Percentiles rank a stretch among this genome's conserved stretches.
These are phyloP conservation scores for Apis laboriosa DNA, from an alignment of 1,140 invertebrate species.

Conservation along the genomic window DNA sequence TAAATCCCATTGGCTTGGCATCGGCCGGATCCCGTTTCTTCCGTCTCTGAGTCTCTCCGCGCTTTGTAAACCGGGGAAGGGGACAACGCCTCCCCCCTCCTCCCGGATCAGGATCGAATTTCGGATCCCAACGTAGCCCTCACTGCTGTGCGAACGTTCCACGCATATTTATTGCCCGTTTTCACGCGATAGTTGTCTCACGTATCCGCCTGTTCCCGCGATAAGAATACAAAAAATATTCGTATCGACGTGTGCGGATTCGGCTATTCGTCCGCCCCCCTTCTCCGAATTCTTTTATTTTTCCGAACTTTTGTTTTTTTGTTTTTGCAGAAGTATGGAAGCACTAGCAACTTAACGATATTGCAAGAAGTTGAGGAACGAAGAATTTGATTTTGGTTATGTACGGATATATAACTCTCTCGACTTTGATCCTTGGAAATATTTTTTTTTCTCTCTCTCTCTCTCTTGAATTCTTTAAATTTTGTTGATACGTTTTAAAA, in stretches of 20 bases:
- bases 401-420: no score
- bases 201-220: neutral
- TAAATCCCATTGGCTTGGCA: constrained; percentile 27
- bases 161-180: constrained; percentile 17
- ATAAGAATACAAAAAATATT: neutral
- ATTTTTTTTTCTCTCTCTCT: neutral
- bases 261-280: neutral
- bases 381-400: no score
- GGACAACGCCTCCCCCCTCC: neutral
- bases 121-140: constrained; percentile 2
- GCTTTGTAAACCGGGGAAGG: neutral
- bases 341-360: no score
- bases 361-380: no score
- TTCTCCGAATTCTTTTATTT: neutral
- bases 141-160: neutral
- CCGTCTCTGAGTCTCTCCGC: neutral
- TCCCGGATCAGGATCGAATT: constrained; percentile 19
- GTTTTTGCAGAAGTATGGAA: neutral
- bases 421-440: no score
- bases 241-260: neutral
- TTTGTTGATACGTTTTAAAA: no score
- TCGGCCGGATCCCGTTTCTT: constrained; percentile 33
- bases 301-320: neutral
- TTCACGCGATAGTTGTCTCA: constrained; percentile 15
- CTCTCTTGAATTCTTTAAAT: no score